Conservation (phyloP, 2,888 invertebrate species). For the Melanostoma scalare region DNA sequence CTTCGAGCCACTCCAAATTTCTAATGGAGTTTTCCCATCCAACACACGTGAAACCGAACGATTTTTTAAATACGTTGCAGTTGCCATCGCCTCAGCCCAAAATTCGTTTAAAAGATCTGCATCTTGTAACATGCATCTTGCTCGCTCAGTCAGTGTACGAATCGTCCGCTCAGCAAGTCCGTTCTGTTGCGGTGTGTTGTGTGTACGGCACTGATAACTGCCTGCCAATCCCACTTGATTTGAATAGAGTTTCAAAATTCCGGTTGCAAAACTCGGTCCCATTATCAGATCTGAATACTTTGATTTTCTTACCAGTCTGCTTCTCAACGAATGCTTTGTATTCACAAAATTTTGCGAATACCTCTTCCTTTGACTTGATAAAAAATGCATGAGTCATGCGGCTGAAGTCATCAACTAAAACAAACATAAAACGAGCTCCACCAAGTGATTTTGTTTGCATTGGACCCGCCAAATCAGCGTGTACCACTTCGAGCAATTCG, state of each 20-base stretch:
- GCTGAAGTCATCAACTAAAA: conserved; percentile 6
- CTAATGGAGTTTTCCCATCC: conserved; percentile 76
- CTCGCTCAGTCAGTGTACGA: conserved; percentile 57
- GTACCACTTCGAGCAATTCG: neutral
- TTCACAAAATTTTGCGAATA: conserved; percentile 15
- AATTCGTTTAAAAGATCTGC: conserved; percentile 54
- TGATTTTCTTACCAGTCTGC: conserved; percentile 6
- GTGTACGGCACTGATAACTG: conserved; percentile 8
- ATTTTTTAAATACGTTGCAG: conserved; percentile 32
- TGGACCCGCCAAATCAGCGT: neutral
- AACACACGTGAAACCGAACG: neutral
- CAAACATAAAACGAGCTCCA: neutral
- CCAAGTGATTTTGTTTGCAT: neutral
- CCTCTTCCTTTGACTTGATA: conserved; percentile 41
- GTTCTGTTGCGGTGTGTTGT: conserved; percentile 48
- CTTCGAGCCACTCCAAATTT: conserved; percentile 77
- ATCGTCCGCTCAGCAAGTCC: conserved; percentile 33
- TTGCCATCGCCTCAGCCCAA: conserved; percentile 77
- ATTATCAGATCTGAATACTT: conserved; percentile 51
- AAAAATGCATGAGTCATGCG: conserved; percentile 26
- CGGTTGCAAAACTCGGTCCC: conserved; percentile 30
- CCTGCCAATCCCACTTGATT: neutral
- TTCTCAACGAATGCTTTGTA: neutral
- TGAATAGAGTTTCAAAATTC: conserved; percentile 14
- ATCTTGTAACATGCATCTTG: conserved; percentile 55